Evolutionary conservation across 2,113 vertebrate species (phyloP).

Genomic region (Mionectes macconnelli): DNA sequence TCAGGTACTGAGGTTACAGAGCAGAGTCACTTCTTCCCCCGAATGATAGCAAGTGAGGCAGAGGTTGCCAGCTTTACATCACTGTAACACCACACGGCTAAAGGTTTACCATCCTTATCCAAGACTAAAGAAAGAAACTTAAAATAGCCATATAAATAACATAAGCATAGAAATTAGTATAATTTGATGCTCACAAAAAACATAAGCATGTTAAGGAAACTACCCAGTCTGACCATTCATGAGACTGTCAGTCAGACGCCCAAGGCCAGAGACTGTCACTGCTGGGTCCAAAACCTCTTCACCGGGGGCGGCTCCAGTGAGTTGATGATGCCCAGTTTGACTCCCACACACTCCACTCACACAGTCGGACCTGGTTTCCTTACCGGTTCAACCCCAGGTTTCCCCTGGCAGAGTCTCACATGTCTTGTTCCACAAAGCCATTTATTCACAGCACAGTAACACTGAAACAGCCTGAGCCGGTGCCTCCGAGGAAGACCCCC

Average conservation of each 20-base stretch:
- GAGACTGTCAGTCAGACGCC: neutral
- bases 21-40: neutral
- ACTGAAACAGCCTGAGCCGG: rapidly evolving
- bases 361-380: neutral
- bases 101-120: neutral
- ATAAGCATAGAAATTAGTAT: neutral
- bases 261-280: neutral
- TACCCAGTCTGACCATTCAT: neutral
- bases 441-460: neutral
- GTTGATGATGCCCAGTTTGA: rapidly evolving
- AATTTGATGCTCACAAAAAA: neutral
- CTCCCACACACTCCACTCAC: neutral
- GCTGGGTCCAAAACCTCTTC: neutral
- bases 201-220: neutral
- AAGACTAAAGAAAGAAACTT: neutral
- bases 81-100: rapidly evolving
- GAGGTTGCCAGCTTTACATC: neutral
- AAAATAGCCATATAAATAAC: neutral
- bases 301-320: rapidly evolving
- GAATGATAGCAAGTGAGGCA: neutral
- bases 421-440: neutral
- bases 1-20: neutral
- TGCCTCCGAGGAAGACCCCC: neutral
- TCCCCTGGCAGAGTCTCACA: neutral
- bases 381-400: rapidly evolving